These are phyloP conservation scores for Heterodera carotae DNA, from an alignment of 1,140 invertebrate species.

Conservation along the genomic window DNA sequence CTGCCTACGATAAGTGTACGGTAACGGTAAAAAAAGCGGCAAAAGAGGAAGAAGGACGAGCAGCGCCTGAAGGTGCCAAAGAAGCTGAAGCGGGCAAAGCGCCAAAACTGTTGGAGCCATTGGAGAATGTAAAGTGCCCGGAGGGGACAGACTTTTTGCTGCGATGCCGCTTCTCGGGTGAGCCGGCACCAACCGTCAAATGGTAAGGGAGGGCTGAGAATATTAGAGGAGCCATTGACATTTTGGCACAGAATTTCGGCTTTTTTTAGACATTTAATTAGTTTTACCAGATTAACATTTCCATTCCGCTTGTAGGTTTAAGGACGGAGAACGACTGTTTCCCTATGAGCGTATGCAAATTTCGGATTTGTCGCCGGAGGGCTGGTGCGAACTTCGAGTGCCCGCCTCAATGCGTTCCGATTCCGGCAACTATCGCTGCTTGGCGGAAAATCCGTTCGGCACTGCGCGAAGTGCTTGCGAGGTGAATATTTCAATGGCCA, in stretches of 20 bases:
- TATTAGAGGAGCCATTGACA: too few relatives aligned
- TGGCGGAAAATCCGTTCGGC: conserved; percentile 66
- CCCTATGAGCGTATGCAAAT: conserved; percentile 49
- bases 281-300: too few relatives aligned
- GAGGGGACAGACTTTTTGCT: conserved; percentile 80
- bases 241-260: too few relatives aligned
- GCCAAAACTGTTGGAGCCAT: conserved; percentile 58
- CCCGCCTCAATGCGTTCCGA: conserved; percentile 75
- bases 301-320: too few relatives aligned
- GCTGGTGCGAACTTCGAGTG: conserved; percentile 78
- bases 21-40: conserved; percentile 56
- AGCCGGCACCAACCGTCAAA: conserved; percentile 78
- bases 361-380: conserved; percentile 68
- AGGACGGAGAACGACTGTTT: conserved; percentile 63
- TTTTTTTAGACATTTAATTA: too few relatives aligned
- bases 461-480: conserved; percentile 59
- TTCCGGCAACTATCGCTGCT: conserved; percentile 75
- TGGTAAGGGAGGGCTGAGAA: conserved; percentile 56
- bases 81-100: conserved; percentile 60
- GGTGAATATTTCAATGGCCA: conserved; percentile 39
- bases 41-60: conserved; percentile 30
- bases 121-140: conserved; percentile 58
- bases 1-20: conserved; percentile 62
- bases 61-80: background rate
- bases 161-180: conserved; percentile 79